Evolutionary conservation across 2,113 vertebrate species (phyloP), one percentile per base, ranked within the genome.

Genomic region (Tichodroma muraria): DNA sequence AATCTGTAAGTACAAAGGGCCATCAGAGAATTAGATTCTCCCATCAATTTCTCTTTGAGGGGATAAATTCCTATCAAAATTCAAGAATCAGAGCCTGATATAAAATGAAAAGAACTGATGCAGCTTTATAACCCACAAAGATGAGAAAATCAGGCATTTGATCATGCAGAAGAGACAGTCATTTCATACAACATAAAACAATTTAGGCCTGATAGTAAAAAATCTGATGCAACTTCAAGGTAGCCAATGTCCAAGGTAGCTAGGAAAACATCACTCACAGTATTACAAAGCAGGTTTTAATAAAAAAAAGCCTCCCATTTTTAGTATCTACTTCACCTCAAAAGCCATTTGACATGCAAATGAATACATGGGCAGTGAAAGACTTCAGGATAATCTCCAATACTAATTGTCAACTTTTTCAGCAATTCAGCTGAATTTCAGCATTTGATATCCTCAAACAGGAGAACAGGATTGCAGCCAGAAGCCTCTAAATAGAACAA

Each of bases 401-500:
- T 15, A 49, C 8, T 45, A 54, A 71, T 42, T 59, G 63, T 60
- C 52, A 78, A n/a, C 16, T 64, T 91, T 91, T 56, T 61, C 17
- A 7, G 61, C 69, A 80, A 53, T 68, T 87, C 70, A 76, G 49
- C 40, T 71, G 61, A 65, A 92, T 72, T 88, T 61, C 65, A 68
- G 65, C 47, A n/a, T 66, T 75, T 81, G 63, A 76, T 85, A 52
- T 57, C 77, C 85, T 96, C 94, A 91, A 96, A 90, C 33, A 88
- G 77, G 61, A 96, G 78, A 96, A 64, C 78, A 94, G 84, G 93
- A 97, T 42, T 89, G 53, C 64, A 92, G 96, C 97, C 98, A 98
- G 93, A 83, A 97, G 95, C 71, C 81, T 96, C 94, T 95, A 96
- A 95, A 95, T 94, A 98, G 96, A 96, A 96, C 94, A 98, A 97